Evolutionary conservation across 2,113 vertebrate genomes (phyloP).

Genomic region (Etia nguti): DNA sequence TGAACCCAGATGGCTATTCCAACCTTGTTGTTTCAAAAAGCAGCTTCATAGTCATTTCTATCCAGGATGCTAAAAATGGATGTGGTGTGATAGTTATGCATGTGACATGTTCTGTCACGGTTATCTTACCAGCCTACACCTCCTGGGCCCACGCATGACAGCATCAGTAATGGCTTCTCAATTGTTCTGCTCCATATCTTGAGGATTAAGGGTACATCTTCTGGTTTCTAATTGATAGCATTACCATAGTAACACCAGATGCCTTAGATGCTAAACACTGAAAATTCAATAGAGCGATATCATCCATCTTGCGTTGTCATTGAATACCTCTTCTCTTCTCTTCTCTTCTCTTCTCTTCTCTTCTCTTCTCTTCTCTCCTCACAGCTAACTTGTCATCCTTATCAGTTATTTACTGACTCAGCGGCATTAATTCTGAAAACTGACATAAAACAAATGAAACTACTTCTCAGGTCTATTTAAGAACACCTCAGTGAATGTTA

Average conservation of each 20-base stretch:
- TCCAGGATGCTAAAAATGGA: conserved; percentile 13
- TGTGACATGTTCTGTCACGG: conserved; percentile 41
- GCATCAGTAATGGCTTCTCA: conserved; percentile 16
- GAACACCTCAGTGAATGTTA: conserved; percentile 15
- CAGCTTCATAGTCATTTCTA: neutral
- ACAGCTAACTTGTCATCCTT: neutral
- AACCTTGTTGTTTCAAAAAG: neutral
- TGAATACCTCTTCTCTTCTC: neutral
- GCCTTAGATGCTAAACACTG: neutral
- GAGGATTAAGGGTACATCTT: conserved; percentile 2
- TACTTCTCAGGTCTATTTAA: conserved; percentile 29
- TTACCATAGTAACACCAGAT: neutral
- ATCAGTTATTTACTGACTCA: conserved; percentile 29
- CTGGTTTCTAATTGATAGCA: conserved; percentile 28
- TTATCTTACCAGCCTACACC: conserved; percentile 38
- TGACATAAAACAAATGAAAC: conserved; percentile 48
- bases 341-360: neutral
- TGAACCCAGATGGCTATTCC: neutral
- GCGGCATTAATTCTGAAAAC: conserved; percentile 38
- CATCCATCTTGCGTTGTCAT: neutral
- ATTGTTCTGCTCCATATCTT: conserved; percentile 21
- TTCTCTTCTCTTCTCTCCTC: neutral
- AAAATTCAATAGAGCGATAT: conserved; percentile 3
- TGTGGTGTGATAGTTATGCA: conserved; percentile 29
- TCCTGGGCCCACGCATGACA: conserved; percentile 26